Percentiles rank a stretch among this genome's conserved stretches.
Conservation (phyloP, 2,113 vertebrate genomes). For the Todiramphus chloris region DNA sequence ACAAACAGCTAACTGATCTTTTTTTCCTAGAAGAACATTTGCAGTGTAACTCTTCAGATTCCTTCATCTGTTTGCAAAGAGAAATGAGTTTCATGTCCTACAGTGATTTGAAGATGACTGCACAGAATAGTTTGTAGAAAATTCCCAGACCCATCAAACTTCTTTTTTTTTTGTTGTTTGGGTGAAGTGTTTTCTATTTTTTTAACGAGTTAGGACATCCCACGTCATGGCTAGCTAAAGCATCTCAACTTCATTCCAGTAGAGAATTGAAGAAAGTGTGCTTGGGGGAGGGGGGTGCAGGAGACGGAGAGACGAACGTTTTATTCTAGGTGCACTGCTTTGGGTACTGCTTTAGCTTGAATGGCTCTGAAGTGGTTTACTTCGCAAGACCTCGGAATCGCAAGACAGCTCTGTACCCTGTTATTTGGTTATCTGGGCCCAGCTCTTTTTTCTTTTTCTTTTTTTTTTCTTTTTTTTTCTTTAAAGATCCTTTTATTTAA, state of each 20-base stretch:
- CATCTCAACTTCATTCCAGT: conserved; percentile 26
- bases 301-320: background rate
- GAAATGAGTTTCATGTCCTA: background rate
- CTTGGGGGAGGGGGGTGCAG: background rate
- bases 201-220: conserved; percentile 11
- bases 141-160: conserved; percentile 68
- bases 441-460: background rate
- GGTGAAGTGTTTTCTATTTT: conserved; percentile 63
- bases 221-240: background rate
- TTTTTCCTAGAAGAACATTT: conserved; percentile 21
- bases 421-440: background rate
- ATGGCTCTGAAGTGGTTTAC: background rate
- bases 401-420: conserved; percentile 1
- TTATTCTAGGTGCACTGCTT: conserved; percentile 21
- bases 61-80: conserved; percentile 13
- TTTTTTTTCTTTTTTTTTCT: background rate
- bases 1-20: conserved; percentile 38
- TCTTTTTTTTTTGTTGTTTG: conserved; percentile 52
- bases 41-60: conserved; percentile 28
- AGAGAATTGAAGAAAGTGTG: background rate
- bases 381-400: conserved; percentile 9
- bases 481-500: background rate
- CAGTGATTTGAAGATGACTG: conserved; percentile 35
- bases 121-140: conserved; percentile 54
- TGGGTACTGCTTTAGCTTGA: background rate